Percentiles rank a stretch among this genome's conserved stretches.
Evolutionary conservation across 2,888 invertebrate species (phyloP).

Genomic region (Sinohyriopsis cumingii): DNA sequence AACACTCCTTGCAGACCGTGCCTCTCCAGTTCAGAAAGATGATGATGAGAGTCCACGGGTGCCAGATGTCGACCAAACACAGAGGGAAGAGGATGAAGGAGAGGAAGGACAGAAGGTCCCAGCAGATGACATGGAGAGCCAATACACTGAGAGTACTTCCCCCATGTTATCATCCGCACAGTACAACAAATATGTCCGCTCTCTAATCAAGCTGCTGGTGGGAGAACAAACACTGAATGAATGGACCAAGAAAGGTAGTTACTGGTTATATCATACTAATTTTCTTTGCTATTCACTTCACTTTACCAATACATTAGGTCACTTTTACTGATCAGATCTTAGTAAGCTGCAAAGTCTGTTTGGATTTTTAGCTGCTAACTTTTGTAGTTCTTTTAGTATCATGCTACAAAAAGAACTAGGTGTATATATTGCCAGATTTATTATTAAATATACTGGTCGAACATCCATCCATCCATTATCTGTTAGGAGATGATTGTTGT

Average conservation of each 20-base stretch:
- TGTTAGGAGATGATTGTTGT: no score
- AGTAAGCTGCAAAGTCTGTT: no score
- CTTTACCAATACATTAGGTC: no score
- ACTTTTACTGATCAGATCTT: no score
- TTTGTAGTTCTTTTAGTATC: no score
- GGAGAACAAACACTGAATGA: conserved; percentile 61
- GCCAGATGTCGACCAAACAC: conserved; percentile 5
- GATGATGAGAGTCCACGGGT: conserved; percentile 20
- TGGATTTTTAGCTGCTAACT: no score
- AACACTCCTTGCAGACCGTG: conserved; percentile 19
- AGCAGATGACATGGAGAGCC: conserved; percentile 42
- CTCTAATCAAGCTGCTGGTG: conserved; percentile 66
- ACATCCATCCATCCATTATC: no score
- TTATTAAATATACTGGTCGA: no score
- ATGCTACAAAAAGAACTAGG: no score
- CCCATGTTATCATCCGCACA: conserved; percentile 60
- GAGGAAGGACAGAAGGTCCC: conserved; percentile 32
- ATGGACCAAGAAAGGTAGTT: conserved; percentile 67
- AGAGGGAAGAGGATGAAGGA: conserved; percentile 33
- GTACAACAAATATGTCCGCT: conserved; percentile 64
- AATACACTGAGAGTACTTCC: conserved; percentile 47
- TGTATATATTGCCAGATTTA: no score
- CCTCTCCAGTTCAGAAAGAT: conserved; percentile 30
- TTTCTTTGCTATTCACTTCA: no score
- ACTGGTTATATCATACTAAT: no score